Evolutionary conservation across 2,113 vertebrate genomes (phyloP), one percentile per base, ranked within the genome.

Genomic region (Diadophis punctatus): DNA sequence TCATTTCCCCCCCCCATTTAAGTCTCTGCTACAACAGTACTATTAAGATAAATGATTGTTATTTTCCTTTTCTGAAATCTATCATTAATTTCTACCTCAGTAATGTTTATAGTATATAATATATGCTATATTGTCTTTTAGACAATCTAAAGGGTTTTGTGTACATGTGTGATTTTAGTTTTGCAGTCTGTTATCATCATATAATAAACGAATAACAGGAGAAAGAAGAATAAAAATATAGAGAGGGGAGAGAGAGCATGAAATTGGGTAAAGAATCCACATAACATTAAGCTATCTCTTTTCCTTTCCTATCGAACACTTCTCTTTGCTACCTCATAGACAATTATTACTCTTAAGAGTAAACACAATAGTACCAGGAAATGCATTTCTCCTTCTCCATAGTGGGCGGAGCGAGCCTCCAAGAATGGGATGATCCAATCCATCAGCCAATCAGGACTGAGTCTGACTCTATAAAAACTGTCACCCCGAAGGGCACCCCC

Each of bases 51-150:
- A 92, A 90, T 49, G 55, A 74, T 90, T 86, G 85, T 60, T 80
- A 90, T 90, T 92, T 92, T 86, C 43, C n/a, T 85, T 90, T 85
- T 51, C 55, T 90, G n/a, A 60, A 16, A 85, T 90, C 88, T 92
- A 88, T 90, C 88, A 90, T 46, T 90, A 92, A 86, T 80, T 60
- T 92, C 88, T 90, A 60, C 46, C 60, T 90, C 87, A 27, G 23
- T 95, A 94, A 95, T 86, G 96, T 96, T 97, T 97, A 16, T 60
- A 94, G 60, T 2, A 3, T 95, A 68, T 25, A 58, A 58, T 8
- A 58, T 68, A 14, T n/a, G 30, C 27, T 68, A 68, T 68, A 14
- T 16, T n/a, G 30, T 68, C 60, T 68, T 68, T 14, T 68, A 68
- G 30, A 68, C 11, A 68, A 68, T 68, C 91, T 84, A 92, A 94